Percentiles rank a stretch among this genome's conserved stretches.
These are phyloP conservation scores for Tapirus terrestris DNA, from an alignment of 2,113 vertebrate genomes.

Conservation along the genomic window DNA sequence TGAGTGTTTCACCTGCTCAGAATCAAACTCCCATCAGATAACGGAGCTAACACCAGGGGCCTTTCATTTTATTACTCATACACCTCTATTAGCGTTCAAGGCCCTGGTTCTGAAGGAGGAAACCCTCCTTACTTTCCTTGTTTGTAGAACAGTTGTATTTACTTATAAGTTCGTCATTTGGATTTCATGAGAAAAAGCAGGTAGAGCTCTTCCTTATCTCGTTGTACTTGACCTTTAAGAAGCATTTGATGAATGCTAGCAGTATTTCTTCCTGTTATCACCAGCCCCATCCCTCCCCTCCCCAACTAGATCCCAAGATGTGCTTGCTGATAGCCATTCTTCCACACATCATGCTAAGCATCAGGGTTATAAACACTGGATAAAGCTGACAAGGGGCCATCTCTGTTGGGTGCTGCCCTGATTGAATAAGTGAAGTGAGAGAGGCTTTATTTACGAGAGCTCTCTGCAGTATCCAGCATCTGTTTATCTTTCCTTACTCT, in stretches of 20 bases:
- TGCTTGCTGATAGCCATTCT: neutral
- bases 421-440: slow-evolving; percentile 35
- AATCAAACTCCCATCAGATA: neutral
- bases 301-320: neutral
- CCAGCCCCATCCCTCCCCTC: neutral
- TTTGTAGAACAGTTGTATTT: neutral
- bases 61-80: neutral
- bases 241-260: neutral
- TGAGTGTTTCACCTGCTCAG: neutral
- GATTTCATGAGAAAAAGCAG: neutral
- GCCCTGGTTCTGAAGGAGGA: neutral
- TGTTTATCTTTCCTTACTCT: slow-evolving; percentile 31
- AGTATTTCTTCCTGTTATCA: neutral
- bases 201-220: neutral
- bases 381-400: neutral
- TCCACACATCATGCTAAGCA: neutral
- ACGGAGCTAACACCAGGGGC: neutral
- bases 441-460: neutral
- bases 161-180: neutral
- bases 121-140: neutral
- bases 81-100: neutral
- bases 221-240: neutral
- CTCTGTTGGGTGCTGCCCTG: neutral
- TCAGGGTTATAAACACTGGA: neutral
- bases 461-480: neutral